Evolutionary conservation across 1,140 invertebrate genomes (phyloP), one percentile per base, ranked within the genome.

Genomic region (Temnothorax longispinosus): DNA sequence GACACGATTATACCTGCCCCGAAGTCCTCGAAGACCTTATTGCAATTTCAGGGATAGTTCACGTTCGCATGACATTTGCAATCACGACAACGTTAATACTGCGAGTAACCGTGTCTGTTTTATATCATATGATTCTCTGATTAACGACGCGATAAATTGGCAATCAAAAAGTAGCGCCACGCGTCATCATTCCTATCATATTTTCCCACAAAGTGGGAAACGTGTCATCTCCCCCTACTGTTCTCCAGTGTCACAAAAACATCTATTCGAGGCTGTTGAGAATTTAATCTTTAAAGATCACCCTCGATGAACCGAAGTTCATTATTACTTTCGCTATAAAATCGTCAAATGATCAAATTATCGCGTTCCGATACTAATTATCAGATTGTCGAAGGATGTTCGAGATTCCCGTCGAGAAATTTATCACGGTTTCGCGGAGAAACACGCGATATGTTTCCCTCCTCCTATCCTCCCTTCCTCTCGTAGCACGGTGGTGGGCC

Each of bases 21-120:
- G 11, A 44, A 32, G 3, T 41, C n/a, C 13, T 69, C 18, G 6
- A 52, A 54, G 7, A 82, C 11, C 21, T 44, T 18, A 5, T 3
- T 58, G 52, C 21, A 32, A 72, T 82, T 74, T 82, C 50, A 72
- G 38, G 21, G 15, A 81, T 71, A 47, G 52, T 58, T 72, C 67
- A 44, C 38, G 65, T 80, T 69, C 62, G 47, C 77, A 80, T 72
- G 78, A 44, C 67, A 82, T 82, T 82, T 82, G 78, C 52, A 47
- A 58, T 82, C 38, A 58, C 35, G 27, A 81, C 27, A 58, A 58
- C 41, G 18, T 52, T 65, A 58, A 60, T n/a, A 11, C 10, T 35
- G 6, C 32, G 8, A 67, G 1, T 21, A 52, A 50, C 13, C 32
- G 38, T 44, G 54, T 54, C 15, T 71, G 10, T 44, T 27, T 58